Base-by-base conservation (phyloP, 1,140 invertebrate genomes). In the Plectus sambesii region DNA sequence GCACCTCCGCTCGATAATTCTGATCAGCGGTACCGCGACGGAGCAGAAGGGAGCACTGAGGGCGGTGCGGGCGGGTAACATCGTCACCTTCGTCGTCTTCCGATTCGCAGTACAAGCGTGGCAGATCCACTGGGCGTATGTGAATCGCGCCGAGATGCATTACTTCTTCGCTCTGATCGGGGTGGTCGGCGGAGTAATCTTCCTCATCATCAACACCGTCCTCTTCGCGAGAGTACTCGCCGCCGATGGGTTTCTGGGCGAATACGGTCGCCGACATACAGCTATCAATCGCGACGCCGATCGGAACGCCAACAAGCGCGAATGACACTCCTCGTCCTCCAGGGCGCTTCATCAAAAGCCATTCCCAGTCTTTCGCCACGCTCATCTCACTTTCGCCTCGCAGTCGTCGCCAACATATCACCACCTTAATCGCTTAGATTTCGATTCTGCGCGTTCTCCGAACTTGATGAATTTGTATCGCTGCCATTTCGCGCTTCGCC, bases 71-170 rank as follows among this genome's bases (percentile, higher is more conserved):
- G 35, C 35, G 8, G 20, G 57, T 8, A 62, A 62, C 25, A 53
- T 60, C 24, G 35, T 49, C 37, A 62, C 59, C 59, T 62, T 62
- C 33, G 38, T 62, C 37, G 19, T 53, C 5, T 62, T 56, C 26
- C 58, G 58, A 5, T 61, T 61, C 38, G 19, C 41, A 2, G 53
- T 60, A 8, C 59, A 61, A 43, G 26, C 35, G 19, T 58, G 48
- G 49, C 55, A 63, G 33, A 35, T 56, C 15, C 36, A 49, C 12
- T 60, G 51, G 30, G 42, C 39, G 15, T 51, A 36, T 9, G 17
- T 12, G n/a, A 24, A 46, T 26, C 56, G 40, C 8, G n/a, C 43
- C 12, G 26, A 22, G 15, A 40, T 62, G 20, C 56, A 59, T 25
- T 17, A 9, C 22, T 61, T 53, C 53, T 63, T 57, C 47, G 51